Conservation (phyloP, 2,888 invertebrate genomes). For the Sarcophaga rosellei region DNA sequence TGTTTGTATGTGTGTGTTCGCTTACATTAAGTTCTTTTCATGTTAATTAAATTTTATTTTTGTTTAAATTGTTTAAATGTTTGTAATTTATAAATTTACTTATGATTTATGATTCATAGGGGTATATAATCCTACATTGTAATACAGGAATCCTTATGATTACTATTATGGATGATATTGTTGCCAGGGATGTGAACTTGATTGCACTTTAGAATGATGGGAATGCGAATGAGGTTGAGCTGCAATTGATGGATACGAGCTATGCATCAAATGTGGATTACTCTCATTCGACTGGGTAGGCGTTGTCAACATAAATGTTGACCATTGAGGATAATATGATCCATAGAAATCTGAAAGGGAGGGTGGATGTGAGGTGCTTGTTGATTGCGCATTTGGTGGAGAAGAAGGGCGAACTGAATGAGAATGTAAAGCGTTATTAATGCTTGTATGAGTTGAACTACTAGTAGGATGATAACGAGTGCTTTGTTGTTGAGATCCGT, state of each 20-base stretch:
- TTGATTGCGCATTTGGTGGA: constrained; percentile 38
- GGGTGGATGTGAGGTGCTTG: constrained; percentile 45
- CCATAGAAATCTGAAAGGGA: constrained; percentile 65
- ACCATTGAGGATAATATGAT: constrained; percentile 66
- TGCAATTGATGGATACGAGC: constrained; percentile 54
- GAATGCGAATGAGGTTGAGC: constrained; percentile 64
- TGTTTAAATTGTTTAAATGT: constrained; percentile 50
- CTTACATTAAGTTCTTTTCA: constrained; percentile 26
- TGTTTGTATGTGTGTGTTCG: constrained; percentile 45
- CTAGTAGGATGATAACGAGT: constrained; percentile 57
- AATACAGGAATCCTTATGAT: constrained; percentile 19
- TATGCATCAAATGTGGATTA: constrained; percentile 62
- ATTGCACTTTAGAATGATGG: constrained; percentile 65
- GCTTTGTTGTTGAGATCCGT: constrained; percentile 65
- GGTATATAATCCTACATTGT: constrained; percentile 35
- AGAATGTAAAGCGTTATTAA: constrained; percentile 40
- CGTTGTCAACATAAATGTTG: constrained; percentile 64
- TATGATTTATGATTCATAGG: constrained; percentile 51
- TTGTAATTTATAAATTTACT: constrained; percentile 50
- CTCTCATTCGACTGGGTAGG: constrained; percentile 56
- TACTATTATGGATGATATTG: constrained; percentile 67
- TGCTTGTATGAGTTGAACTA: constrained; percentile 46
- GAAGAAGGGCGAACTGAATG: constrained; percentile 43
- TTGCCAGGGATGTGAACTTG: constrained; percentile 62
- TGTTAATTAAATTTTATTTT: constrained; percentile 24